A percentile compares a stretch with the other conserved stretches of the same genome.
These are phyloP conservation scores for Lophochroa leadbeateri DNA, from an alignment of 2,113 vertebrate genomes.

Conservation along the genomic window DNA sequence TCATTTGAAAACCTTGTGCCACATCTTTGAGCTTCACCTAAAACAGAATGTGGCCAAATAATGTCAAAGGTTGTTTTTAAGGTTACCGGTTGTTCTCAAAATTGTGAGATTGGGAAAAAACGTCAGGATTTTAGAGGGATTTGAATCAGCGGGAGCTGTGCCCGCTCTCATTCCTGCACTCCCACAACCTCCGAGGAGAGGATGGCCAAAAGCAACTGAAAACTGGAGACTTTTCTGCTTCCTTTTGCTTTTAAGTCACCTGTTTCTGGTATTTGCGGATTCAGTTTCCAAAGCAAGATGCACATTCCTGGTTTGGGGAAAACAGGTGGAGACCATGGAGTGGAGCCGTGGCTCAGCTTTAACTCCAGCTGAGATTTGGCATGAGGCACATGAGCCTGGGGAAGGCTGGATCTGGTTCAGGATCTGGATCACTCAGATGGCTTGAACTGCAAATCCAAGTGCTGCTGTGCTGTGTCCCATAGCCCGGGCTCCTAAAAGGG, in stretches of 20 bases:
- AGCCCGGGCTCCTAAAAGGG: not conserved
- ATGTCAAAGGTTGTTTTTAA: not conserved
- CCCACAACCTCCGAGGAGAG: not conserved
- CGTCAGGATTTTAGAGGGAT: not conserved
- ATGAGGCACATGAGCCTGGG: not conserved
- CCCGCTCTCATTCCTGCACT: not conserved
- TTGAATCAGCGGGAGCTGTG: not conserved
- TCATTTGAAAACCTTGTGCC: not conserved
- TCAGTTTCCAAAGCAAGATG: not conserved
- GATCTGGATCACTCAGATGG: not conserved
- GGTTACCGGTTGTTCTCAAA: not conserved
- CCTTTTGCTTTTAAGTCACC: not conserved
- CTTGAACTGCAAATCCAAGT: rapidly evolving
- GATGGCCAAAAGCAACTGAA: not conserved
- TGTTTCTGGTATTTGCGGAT: not conserved
- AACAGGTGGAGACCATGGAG: not conserved
- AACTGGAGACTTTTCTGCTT: not conserved
- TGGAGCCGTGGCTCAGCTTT: not conserved
- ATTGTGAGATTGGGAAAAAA: not conserved
- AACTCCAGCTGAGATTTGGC: not conserved
- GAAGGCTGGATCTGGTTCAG: not conserved
- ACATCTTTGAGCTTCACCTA: not conserved
- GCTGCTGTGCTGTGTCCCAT: not conserved
- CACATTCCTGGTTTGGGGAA: not conserved
- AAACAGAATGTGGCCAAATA: rapidly evolving